Percentiles rank a stretch among this genome's conserved stretches.
Evolutionary conservation across 2,797 vertebrate species (phyloP).

Genomic region (Aotus griseimembra): DNA sequence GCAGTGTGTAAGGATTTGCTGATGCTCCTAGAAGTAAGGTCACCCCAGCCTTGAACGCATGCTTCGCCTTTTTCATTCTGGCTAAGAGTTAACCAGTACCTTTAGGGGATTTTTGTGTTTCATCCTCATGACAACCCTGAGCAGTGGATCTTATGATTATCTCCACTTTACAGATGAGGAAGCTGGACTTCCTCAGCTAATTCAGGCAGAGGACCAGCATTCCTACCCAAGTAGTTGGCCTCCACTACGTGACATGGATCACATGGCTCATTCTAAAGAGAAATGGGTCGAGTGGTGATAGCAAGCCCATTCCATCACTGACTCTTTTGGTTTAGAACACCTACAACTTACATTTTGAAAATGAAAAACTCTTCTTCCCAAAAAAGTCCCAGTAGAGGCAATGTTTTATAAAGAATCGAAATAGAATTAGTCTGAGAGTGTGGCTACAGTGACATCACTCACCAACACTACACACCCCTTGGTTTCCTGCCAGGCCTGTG

Average conservation of each 20-base stretch:
- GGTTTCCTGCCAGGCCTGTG: neutral
- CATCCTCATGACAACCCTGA: neutral
- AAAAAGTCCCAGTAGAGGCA: neutral
- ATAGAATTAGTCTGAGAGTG: neutral
- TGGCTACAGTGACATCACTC: neutral
- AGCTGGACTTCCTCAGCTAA: neutral
- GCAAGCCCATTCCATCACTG: neutral
- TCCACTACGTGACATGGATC: accelerated
- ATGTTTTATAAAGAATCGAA: neutral
- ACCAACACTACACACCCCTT: neutral
- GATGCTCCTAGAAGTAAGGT: neutral
- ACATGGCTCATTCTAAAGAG: neutral
- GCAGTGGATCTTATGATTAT: neutral
- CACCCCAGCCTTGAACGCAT: neutral
- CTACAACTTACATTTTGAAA: neutral
- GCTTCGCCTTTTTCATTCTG: neutral
- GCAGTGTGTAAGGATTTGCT: neutral
- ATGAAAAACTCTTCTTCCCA: neutral
- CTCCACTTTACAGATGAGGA: neutral
- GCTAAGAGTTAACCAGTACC: neutral
- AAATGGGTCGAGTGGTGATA: neutral
- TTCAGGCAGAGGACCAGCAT: neutral
- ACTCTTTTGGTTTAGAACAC: neutral
- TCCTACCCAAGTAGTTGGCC: neutral
- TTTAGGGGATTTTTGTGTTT: neutral